Evolutionary conservation across 2,888 invertebrate species (phyloP).

Genomic region (Drosophila leonis): DNA sequence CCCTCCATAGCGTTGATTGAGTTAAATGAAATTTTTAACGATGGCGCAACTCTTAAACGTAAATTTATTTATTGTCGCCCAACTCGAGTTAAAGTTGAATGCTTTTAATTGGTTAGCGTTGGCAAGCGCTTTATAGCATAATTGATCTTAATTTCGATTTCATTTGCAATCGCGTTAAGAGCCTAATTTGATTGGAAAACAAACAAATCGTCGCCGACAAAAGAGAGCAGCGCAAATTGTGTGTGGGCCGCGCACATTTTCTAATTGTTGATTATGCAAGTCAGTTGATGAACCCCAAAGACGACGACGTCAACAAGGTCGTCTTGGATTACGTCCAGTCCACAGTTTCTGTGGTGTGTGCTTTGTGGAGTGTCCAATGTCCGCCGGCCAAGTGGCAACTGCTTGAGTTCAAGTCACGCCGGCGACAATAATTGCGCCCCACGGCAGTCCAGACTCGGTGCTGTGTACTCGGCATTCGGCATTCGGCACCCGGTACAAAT

Average conservation of each 20-base stretch:
- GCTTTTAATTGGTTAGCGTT: conserved; percentile 68
- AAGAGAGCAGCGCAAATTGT: conserved; percentile 28
- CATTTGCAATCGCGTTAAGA: conserved; percentile 60
- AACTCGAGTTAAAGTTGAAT: conserved; percentile 64
- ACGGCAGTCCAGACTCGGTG: conserved; percentile 1
- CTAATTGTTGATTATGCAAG: conserved; percentile 55
- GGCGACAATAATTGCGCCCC: conserved; percentile 64
- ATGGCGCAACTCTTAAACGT: conserved; percentile 69
- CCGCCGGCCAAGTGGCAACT: conserved; percentile 44
- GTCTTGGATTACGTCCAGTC: conserved; percentile 54
- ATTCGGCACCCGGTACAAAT: conserved; percentile 21
- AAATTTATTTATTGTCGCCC: conserved; percentile 64
- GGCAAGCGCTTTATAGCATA: conserved; percentile 37
- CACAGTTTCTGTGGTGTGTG: conserved; percentile 7
- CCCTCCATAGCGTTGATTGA: conserved; percentile 57
- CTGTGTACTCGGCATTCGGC: background rate
- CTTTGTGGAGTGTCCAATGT: conserved; percentile 31
- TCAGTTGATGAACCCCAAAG: conserved; percentile 34
- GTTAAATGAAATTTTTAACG: conserved; percentile 72
- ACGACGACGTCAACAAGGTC: conserved; percentile 54
- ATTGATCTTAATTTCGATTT: conserved; percentile 55
- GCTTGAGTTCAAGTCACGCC: conserved; percentile 69
- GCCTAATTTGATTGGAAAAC: conserved; percentile 77
- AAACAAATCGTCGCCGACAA: conserved; percentile 31
- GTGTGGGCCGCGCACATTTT: conserved; percentile 52